Conservation (phyloP, 2,113 vertebrate species). For the Myotis yumanensis region DNA sequence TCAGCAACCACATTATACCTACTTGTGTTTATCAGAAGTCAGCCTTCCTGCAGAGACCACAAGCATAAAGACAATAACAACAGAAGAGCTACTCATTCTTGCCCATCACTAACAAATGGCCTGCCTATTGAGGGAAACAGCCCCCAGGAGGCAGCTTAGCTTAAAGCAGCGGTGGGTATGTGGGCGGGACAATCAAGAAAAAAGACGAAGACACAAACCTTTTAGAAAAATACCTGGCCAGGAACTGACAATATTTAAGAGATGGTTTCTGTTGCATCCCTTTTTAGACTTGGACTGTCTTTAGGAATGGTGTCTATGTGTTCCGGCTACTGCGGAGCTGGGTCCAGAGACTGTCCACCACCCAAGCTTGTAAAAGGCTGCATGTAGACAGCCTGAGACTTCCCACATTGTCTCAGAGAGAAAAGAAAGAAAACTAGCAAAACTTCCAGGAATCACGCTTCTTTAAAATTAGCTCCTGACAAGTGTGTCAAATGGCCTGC, state of each 20-base stretch:
- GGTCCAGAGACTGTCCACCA: neutral
- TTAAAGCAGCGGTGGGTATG: constrained; percentile 42
- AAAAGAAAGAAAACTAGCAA: neutral
- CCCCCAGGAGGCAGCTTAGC: neutral
- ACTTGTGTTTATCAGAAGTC: neutral
- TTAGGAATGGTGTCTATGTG: neutral
- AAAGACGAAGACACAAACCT: constrained; percentile 19
- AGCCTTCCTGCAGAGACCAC: neutral
- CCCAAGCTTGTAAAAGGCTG: neutral
- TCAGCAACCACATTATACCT: neutral
- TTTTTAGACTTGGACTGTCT: neutral
- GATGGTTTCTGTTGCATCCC: constrained; percentile 55
- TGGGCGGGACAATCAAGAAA: neutral
- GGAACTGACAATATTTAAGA: constrained; percentile 55
- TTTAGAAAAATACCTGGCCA: constrained; percentile 46
- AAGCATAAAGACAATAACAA: neutral
- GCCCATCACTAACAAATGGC: neutral
- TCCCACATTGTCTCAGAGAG: neutral
- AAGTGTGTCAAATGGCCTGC: accelerated
- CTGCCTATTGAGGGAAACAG: constrained; percentile 5
- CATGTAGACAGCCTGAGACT: neutral
- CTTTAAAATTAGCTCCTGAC: neutral
- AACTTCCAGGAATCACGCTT: neutral
- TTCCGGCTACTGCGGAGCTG: neutral
- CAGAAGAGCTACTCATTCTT: neutral